phyloP scores from a whole-genome alignment of 2,113 vertebrate genomes.

The Lynx canadensis region DNA sequence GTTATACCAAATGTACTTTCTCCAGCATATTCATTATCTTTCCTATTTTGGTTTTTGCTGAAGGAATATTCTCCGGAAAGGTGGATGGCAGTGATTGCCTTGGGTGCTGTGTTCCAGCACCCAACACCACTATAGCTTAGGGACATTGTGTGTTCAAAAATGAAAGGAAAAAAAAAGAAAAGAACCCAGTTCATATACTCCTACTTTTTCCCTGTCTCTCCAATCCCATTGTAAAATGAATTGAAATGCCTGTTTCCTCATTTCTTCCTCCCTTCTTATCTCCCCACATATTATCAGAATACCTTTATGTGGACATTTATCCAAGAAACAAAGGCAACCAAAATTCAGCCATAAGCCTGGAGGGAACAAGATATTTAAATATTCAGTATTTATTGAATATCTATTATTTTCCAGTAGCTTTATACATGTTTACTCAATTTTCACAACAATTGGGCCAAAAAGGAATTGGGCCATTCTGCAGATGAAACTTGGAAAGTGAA shows the following conservation, averaged over 20 bases:
- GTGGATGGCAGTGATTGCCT: neutral
- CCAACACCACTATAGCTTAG: neutral
- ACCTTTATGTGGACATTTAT: neutral
- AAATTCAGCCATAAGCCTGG: neutral
- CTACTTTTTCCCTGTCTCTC: neutral
- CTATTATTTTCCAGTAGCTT: neutral
- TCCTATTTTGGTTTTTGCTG: constrained; percentile 55
- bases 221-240: neutral
- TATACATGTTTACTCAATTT: neutral
- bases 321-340: constrained; percentile 10
- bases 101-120: constrained; percentile 57
- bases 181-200: neutral
- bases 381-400: neutral
- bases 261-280: neutral
- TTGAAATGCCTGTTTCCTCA: neutral
- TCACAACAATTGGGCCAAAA: neutral
- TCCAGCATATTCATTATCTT: constrained; percentile 21
- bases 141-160: constrained; percentile 41
- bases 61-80: constrained; percentile 15
- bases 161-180: constrained; percentile 1
- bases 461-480: neutral
- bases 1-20: constrained; percentile 47
- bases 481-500: neutral
- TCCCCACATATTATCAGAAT: neutral
- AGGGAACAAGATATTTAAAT: neutral